Conservation (phyloP, 2,797 vertebrate genomes). For the Pseudocheirus occidentalis region DNA sequence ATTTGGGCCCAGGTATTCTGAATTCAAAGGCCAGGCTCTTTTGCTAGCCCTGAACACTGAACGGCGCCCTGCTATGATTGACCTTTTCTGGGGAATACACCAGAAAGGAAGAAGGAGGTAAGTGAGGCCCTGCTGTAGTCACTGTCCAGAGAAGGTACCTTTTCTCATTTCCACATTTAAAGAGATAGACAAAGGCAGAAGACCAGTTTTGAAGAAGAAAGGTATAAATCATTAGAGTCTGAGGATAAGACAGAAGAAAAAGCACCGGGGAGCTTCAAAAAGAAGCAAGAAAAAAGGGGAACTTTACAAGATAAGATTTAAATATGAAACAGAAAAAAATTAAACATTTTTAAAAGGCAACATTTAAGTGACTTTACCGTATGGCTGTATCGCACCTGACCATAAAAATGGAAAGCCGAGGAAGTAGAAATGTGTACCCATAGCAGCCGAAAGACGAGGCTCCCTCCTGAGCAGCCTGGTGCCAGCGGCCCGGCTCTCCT, state of each 20-base stretch:
- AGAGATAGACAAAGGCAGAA: background rate
- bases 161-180: background rate
- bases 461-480: background rate
- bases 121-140: background rate
- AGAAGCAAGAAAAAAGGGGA: background rate
- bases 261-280: background rate
- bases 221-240: background rate
- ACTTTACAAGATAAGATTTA: constrained; percentile 10
- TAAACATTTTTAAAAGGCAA: constrained; percentile 20
- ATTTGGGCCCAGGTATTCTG: background rate
- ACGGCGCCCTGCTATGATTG: background rate
- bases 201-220: background rate
- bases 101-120: background rate
- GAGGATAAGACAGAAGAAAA: background rate
- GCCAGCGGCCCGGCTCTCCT: background rate
- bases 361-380: background rate
- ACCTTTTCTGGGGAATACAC: background rate
- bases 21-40: background rate
- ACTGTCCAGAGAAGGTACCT: background rate
- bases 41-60: background rate
- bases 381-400: background rate
- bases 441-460: background rate
- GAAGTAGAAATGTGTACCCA: background rate
- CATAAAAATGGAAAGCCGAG: constrained; percentile 13
- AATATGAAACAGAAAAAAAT: constrained; percentile 32